Percentiles rank a stretch among this genome's conserved stretches.
phyloP scores from a whole-genome alignment of 1,140 invertebrate species.

The Brachionus paranguensis region DNA sequence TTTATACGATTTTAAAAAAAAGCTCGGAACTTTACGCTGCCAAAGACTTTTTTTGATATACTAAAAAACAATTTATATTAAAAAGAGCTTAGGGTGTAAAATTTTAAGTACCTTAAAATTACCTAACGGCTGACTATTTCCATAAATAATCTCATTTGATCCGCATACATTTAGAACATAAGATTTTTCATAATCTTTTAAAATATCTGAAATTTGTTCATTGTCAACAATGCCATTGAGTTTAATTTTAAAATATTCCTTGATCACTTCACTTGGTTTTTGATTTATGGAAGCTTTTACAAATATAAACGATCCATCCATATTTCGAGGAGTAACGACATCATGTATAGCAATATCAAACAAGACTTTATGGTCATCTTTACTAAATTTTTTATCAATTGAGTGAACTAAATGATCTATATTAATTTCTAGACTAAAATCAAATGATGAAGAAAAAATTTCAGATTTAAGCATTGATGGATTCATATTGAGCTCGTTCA shows the following conservation, averaged over 20 bases:
- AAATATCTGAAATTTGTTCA: background rate
- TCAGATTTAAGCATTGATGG: background rate
- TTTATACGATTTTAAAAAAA: constrained; percentile 58
- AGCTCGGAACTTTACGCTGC: constrained; percentile 48
- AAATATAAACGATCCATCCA: background rate
- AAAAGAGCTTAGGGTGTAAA: no score
- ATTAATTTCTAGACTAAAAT: background rate
- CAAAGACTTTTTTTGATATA: constrained; percentile 1
- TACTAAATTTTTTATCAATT: no score
- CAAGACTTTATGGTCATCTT: no score
- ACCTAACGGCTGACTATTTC: background rate
- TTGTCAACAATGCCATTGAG: background rate
- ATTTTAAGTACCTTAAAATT: constrained; percentile 38
- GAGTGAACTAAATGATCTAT: no score
- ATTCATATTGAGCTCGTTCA: background rate
- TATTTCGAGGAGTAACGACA: background rate
- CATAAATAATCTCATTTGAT: constrained; percentile 16
- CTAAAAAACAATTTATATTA: background rate
- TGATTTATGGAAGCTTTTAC: background rate
- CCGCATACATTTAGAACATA: constrained; percentile 29
- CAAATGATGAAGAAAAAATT: background rate
- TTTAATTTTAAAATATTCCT: constrained; percentile 8
- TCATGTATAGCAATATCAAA: background rate
- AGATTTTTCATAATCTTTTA: background rate
- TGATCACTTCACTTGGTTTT: background rate